These are phyloP conservation scores for Antheraea yamamai DNA, from an alignment of 2,888 invertebrate genomes.

Conservation along the genomic window DNA sequence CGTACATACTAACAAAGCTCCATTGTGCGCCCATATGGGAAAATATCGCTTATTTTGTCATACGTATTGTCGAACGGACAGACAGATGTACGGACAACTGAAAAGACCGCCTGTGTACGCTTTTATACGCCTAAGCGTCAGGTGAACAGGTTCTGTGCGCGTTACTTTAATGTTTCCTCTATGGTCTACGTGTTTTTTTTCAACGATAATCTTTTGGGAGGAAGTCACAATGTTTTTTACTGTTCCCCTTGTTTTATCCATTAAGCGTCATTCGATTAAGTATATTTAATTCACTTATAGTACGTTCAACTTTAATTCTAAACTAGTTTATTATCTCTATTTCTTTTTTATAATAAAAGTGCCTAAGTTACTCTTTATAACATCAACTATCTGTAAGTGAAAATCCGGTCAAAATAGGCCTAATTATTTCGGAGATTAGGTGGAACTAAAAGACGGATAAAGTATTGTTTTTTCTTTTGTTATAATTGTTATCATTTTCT, in stretches of 20 bases:
- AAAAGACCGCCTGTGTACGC: conserved; percentile 77
- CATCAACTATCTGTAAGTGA: too few species aligned
- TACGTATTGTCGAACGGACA: conserved; percentile 58
- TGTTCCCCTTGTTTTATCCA: conserved; percentile 7
- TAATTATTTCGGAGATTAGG: too few species aligned
- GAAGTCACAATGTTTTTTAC: conserved; percentile 11
- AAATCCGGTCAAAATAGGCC: too few species aligned
- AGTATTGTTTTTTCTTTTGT: too few species aligned
- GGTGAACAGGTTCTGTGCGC: conserved; percentile 33
- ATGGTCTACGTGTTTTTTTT: background rate
- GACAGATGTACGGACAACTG: conserved; percentile 78
- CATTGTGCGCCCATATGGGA: conserved; percentile 78
- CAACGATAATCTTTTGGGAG: background rate
- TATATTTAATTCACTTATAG: background rate
- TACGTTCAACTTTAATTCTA: conserved; percentile 1
- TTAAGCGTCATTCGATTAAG: conserved; percentile 1
- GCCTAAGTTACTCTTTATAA: too few species aligned
- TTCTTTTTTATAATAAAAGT: too few species aligned
- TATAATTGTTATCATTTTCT: too few species aligned
- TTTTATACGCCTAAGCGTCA: conserved; percentile 45
- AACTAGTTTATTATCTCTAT: too few species aligned
- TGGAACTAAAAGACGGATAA: too few species aligned
- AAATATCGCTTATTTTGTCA: conserved; percentile 79
- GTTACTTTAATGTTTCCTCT: conserved; percentile 11
- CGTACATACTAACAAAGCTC: conserved; percentile 55